These are phyloP conservation scores for Dendrolimus punctatus DNA, from an alignment of 1,140 invertebrate species.

Conservation along the genomic window DNA sequence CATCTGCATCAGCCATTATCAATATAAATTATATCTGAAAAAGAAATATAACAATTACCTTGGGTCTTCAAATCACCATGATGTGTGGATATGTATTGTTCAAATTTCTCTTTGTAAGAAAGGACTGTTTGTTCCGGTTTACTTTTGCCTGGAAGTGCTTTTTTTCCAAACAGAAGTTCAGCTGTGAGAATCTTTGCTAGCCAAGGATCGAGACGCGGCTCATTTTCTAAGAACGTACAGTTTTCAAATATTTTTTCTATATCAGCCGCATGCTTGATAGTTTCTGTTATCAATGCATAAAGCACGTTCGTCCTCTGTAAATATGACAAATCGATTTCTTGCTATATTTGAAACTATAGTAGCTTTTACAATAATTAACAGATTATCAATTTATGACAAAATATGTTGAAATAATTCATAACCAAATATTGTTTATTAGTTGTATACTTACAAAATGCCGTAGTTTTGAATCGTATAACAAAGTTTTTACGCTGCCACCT, in stretches of 20 bases:
- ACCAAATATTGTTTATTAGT: conserved; percentile 5
- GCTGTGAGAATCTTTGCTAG: conserved; percentile 84
- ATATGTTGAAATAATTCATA: neutral
- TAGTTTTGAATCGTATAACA: conserved; percentile 80
- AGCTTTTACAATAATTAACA: too few species aligned
- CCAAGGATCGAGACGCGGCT: conserved; percentile 78
- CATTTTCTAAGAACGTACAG: conserved; percentile 76
- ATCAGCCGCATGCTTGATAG: conserved; percentile 77
- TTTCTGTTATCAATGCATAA: conserved; percentile 81
- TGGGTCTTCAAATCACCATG: conserved; percentile 45
- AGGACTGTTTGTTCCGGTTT: conserved; percentile 81
- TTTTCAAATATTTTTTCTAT: conserved; percentile 78
- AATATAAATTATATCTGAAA: conserved; percentile 53
- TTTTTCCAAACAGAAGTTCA: conserved; percentile 88
- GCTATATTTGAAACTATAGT: conserved; percentile 8
- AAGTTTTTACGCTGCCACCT: conserved; percentile 80
- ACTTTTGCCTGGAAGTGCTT: conserved; percentile 75
- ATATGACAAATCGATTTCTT: conserved; percentile 25
- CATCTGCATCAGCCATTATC: conserved; percentile 56
- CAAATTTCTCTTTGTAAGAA: conserved; percentile 74
- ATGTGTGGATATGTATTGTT: conserved; percentile 38
- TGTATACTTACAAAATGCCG: conserved; percentile 60
- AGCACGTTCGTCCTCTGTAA: conserved; percentile 81
- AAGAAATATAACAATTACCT: conserved; percentile 62
- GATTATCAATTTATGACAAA: too few species aligned